phyloP scores from a whole-genome alignment of 2,797 vertebrate species.

The Pampus argenteus region DNA sequence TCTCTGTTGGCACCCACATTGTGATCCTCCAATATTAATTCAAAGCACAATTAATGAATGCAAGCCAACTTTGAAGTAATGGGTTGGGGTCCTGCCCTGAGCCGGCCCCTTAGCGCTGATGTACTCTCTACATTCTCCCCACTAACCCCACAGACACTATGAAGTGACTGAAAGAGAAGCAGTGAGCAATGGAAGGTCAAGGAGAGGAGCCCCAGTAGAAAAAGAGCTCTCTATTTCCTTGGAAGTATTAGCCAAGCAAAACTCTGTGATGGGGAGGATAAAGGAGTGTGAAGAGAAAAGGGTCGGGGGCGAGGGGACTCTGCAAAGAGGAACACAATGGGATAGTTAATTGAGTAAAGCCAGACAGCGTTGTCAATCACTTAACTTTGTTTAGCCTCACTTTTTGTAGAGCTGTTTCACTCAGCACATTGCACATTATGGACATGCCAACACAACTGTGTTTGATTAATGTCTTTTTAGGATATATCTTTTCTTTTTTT shows the following conservation, averaged over 20 bases:
- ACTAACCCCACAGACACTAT: constrained; percentile 83
- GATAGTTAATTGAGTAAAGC: constrained; percentile 99
- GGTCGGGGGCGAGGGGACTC: constrained; percentile 77
- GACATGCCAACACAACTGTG: constrained; percentile 61
- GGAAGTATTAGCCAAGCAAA: constrained; percentile 99
- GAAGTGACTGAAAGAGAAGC: constrained; percentile 93
- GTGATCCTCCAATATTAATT: constrained; percentile 99
- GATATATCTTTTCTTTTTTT: background rate
- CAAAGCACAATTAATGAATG: constrained; percentile 99
- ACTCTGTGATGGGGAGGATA: constrained; percentile 88
- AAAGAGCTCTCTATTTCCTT: constrained; percentile 96
- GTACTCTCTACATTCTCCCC: constrained; percentile 94
- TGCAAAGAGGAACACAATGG: constrained; percentile 96
- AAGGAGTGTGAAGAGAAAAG: constrained; percentile 85
- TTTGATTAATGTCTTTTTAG: constrained; percentile 68
- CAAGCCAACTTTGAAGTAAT: constrained; percentile 99
- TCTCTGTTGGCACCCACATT: constrained; percentile 98
- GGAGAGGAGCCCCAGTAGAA: constrained; percentile 97
- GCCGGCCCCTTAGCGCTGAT: constrained; percentile 97
- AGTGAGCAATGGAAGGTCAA: constrained; percentile 99
- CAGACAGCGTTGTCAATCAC: constrained; percentile 99
- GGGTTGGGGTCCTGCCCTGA: constrained; percentile 92
- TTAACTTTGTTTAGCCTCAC: constrained; percentile 95
- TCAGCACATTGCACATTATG: constrained; percentile 73
- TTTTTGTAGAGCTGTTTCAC: constrained; percentile 72